These are phyloP conservation scores for Psittacula echo DNA, from an alignment of 2,797 vertebrate genomes.

Conservation along the genomic window DNA sequence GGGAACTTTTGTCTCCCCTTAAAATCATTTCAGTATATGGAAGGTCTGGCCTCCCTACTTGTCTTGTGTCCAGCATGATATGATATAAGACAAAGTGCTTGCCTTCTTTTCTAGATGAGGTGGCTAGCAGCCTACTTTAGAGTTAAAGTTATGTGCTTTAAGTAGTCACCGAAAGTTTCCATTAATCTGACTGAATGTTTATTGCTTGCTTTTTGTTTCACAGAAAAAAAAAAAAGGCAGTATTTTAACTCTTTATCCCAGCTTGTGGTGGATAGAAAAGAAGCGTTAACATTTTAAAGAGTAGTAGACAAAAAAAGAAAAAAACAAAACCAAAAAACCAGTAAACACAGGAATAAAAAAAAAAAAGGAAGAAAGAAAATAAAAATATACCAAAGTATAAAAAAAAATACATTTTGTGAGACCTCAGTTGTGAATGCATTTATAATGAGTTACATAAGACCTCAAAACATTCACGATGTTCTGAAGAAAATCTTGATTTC, in stretches of 20 bases:
- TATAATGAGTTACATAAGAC: not conserved
- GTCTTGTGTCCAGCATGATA: not conserved
- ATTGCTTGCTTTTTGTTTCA: not conserved
- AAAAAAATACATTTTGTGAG: not conserved
- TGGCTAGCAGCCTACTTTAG: not conserved
- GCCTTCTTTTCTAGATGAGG: not conserved
- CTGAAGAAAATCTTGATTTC: not conserved
- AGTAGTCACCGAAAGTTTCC: not conserved
- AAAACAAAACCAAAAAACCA: not conserved
- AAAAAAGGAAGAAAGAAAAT: too few species aligned
- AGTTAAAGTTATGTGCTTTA: not conserved
- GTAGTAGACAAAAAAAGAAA: not conserved
- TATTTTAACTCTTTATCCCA: not conserved
- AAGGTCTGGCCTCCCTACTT: not conserved
- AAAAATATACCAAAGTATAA: not conserved
- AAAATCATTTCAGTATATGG: not conserved
- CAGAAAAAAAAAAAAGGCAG: not conserved
- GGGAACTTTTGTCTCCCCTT: not conserved
- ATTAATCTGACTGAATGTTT: not conserved
- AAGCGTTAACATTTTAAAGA: not conserved
- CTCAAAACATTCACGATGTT: not conserved
- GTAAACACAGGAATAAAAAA: not conserved
- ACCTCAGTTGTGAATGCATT: not conserved
- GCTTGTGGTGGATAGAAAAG: not conserved
- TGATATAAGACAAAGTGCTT: not conserved